These are phyloP conservation scores for Neodontobutis hainanensis DNA, from an alignment of 2,113 vertebrate genomes.

Conservation along the genomic window DNA sequence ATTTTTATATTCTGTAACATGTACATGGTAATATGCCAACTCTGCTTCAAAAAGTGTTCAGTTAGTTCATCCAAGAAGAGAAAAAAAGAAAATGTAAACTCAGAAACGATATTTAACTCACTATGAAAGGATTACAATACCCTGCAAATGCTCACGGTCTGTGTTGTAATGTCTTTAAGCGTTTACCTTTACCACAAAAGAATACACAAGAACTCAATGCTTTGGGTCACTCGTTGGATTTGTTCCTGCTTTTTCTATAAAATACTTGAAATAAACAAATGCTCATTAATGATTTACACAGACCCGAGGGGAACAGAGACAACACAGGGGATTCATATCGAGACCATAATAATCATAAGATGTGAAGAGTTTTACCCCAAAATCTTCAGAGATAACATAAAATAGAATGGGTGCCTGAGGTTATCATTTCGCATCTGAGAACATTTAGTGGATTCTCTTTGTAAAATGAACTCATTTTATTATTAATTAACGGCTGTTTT, in stretches of 20 bases:
- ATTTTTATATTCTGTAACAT: conserved; percentile 78
- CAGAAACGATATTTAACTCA: conserved; percentile 73
- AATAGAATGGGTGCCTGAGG: conserved; percentile 64
- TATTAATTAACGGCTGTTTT: conserved; percentile 29
- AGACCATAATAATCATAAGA: conserved; percentile 48
- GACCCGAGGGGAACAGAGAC: conserved; percentile 60
- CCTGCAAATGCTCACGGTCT: conserved; percentile 70
- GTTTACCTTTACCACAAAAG: conserved; percentile 69
- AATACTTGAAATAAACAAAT: conserved; percentile 60
- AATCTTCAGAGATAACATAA: conserved; percentile 51
- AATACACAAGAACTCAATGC: conserved; percentile 69
- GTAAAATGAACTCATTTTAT: conserved; percentile 14
- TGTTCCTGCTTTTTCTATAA: conserved; percentile 57
- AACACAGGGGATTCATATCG: conserved; percentile 50
- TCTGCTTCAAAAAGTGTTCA: conserved; percentile 74
- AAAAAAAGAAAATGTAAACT: conserved; percentile 37
- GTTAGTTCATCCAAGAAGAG: conserved; percentile 74
- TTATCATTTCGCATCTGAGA: conserved; percentile 40
- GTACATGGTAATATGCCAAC: conserved; percentile 76
- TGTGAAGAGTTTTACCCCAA: conserved; percentile 46
- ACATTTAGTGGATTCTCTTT: conserved; percentile 36
- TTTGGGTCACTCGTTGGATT: conserved; percentile 62
- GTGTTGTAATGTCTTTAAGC: conserved; percentile 70
- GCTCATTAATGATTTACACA: conserved; percentile 65
- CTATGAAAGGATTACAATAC: conserved; percentile 75